Evolutionary conservation across 2,888 invertebrate species (phyloP), one percentile per base, ranked within the genome.

Genomic region (Siphonodentalium dalli): DNA sequence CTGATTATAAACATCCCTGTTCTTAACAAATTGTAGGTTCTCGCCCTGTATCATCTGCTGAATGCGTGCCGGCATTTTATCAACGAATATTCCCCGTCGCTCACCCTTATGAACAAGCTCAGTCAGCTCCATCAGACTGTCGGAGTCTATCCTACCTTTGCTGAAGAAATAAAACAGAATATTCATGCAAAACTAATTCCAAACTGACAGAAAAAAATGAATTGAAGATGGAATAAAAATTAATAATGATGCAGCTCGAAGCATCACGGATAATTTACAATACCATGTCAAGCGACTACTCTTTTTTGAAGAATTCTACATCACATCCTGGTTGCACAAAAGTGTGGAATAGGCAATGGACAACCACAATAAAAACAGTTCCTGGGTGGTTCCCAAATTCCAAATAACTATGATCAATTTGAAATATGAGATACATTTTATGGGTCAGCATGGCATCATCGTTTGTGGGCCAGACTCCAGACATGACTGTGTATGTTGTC

Each of bases 101-200:
- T 84, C 84, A n/a, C 83, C 83, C 58, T 80, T 82, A 59, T 84
- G 81, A 8, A 84, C 82, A 21, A 84, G 69, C 55, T 83, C 83
- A 4, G 82, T 82, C 57, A 84, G 66, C 61, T 84, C 82, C 55
- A 82, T 78, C 31, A 84, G 67, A 59, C 84, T 84, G 65, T 83
- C 83, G n/a, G 71, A 70, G 43, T 71, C 68, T 35, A 68, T 43
- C 39, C 65, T 56, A n/a, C 65, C 58, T 41, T 68, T 68, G 26
- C 71, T 71, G 53, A 7, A 59, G 54, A 29, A 13, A 34, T 27
- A 38, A 46, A 38, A 15, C 13, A 20, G 20, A 38, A 5, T 2
- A 5, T 20, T 18, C 20, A 37, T 15, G 2, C 4, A 4, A 15
- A 31, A n/a, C 13, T 3, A 31, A 3, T 3, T 3, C 15, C 3